Percentiles rank a stretch among this genome's conserved stretches.
phyloP scores from a whole-genome alignment of 2,888 invertebrate genomes.

The Troglohyphantes excavatus region DNA sequence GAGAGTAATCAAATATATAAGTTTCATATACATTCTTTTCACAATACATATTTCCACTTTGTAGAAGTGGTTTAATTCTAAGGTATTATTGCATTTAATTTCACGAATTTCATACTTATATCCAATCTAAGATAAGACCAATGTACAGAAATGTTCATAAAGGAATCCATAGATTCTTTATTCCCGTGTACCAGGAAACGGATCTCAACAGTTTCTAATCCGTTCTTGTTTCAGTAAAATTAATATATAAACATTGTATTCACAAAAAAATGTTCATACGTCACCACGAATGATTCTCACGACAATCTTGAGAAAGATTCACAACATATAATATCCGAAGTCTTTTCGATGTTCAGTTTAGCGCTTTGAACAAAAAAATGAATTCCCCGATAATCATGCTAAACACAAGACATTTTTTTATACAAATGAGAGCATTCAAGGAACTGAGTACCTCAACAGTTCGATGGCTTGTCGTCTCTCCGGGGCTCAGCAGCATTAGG shows the following conservation, averaged over 20 bases:
- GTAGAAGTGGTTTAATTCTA: conserved; percentile 33
- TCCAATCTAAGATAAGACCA: conserved; percentile 24
- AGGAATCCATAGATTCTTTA: neutral
- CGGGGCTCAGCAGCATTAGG: neutral
- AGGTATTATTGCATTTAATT: conserved; percentile 53
- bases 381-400: neutral
- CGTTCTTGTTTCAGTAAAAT: neutral
- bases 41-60: conserved; percentile 17
- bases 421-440: conserved; percentile 30
- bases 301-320: neutral
- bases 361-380: neutral
- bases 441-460: conserved; percentile 61
- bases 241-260: neutral
- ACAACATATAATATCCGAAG: neutral
- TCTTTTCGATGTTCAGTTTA: conserved; percentile 23
- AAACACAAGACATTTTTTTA: neutral
- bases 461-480: conserved; percentile 3
- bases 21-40: conserved; percentile 30
- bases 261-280: neutral
- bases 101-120: neutral
- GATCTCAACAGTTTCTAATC: neutral
- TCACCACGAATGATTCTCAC: neutral
- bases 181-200: neutral
- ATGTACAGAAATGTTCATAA: conserved; percentile 11
- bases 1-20: conserved; percentile 27